Conservation (phyloP, 2,113 vertebrate species). For the Pteruthius melanotis region DNA sequence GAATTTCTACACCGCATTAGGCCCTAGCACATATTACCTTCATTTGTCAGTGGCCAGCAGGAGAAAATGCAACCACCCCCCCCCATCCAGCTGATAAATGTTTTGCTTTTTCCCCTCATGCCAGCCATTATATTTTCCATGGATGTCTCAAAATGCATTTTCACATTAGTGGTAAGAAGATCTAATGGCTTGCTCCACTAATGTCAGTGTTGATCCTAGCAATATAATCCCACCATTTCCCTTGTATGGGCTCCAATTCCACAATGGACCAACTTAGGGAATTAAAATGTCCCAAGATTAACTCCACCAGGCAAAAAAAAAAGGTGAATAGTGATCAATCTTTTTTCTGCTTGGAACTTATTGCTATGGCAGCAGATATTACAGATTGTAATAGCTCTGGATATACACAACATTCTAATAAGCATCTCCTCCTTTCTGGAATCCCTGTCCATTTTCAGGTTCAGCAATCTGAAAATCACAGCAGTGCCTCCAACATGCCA, state of each 20-base stretch:
- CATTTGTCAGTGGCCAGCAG: neutral
- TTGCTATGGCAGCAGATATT: neutral
- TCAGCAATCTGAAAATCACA: neutral
- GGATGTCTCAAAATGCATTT: neutral
- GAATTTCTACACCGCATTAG: neutral
- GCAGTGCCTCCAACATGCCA: neutral
- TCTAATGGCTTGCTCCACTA: neutral
- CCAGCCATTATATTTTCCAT: neutral
- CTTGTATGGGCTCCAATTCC: neutral
- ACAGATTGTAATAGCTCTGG: neutral
- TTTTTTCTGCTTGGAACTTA: neutral
- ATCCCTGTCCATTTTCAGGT: neutral
- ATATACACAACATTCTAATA: neutral
- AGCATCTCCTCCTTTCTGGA: neutral
- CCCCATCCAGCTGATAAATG: neutral
- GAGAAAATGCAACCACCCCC: neutral
- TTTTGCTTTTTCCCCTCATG: neutral
- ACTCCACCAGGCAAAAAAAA: neutral
- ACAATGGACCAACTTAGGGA: neutral
- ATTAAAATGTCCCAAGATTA: neutral
- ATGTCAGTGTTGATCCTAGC: neutral
- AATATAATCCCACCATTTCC: neutral
- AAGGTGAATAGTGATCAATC: neutral
- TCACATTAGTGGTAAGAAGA: neutral
- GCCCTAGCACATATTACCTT: neutral